These are phyloP conservation scores for Labeo calbasu DNA, from an alignment of 2,797 vertebrate species.

Conservation along the genomic window DNA sequence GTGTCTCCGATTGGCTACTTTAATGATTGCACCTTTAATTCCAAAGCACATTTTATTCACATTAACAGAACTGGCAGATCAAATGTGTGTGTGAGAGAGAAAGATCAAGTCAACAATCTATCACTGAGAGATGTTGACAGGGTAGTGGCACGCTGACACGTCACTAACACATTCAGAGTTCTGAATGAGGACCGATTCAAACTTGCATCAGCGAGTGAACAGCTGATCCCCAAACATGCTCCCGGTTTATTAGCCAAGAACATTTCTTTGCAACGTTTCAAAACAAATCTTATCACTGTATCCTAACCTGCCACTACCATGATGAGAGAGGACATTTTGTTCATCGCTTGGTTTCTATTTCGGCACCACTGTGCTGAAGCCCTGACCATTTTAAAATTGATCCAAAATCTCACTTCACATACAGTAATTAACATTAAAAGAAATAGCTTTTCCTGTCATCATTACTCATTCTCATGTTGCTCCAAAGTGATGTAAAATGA, in stretches of 20 bases:
- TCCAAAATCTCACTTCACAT: neutral
- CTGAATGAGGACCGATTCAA: slow-evolving; percentile 7
- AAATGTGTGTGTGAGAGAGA: neutral
- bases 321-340: slow-evolving; percentile 25
- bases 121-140: neutral
- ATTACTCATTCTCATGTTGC: neutral
- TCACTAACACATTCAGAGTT: slow-evolving; percentile 1
- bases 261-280: slow-evolving; percentile 1
- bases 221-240: slow-evolving; percentile 11
- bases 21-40: neutral
- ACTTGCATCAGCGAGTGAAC: slow-evolving; percentile 14
- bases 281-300: slow-evolving; percentile 6
- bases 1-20: neutral
- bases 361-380: too few relatives aligned
- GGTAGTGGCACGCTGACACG: too few relatives aligned
- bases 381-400: neutral
- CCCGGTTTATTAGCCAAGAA: slow-evolving; percentile 9
- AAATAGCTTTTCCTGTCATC: too few relatives aligned
- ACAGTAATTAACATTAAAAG: too few relatives aligned
- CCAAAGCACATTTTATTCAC: neutral
- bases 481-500: neutral
- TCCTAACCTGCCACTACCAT: neutral
- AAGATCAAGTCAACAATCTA: neutral
- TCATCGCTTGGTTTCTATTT: neutral
- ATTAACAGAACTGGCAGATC: neutral